Conservation (phyloP, 2,888 invertebrate genomes). For the Heliconius charithonia region DNA sequence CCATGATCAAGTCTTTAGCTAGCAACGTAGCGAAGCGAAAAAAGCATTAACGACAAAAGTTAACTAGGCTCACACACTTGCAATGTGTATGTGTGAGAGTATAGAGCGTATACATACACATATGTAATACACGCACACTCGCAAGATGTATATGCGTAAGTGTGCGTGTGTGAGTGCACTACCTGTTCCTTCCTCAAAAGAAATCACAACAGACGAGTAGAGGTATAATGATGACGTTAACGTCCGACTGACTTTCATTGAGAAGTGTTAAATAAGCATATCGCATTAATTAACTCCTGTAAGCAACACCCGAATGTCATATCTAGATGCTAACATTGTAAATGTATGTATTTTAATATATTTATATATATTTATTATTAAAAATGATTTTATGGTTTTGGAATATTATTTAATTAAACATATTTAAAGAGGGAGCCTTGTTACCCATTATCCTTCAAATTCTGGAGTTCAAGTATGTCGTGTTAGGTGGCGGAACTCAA, state of each 20-base stretch:
- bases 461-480: no score
- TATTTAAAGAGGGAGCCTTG: no score
- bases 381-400: neutral
- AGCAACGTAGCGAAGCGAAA: neutral
- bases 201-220: constrained; percentile 20
- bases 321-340: neutral
- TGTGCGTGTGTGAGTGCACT: neutral
- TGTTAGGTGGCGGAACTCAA: no score
- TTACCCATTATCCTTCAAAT: no score
- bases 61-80: constrained; percentile 2
- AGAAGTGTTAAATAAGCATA: constrained; percentile 4
- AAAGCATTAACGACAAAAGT: constrained; percentile 1
- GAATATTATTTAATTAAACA: no score
- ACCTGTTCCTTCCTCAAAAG: constrained; percentile 19
- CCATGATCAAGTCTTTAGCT: neutral
- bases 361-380: neutral
- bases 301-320: neutral
- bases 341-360: neutral
- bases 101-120: neutral
- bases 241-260: constrained; percentile 17
- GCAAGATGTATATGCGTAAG: neutral
- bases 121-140: no score
- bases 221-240: constrained; percentile 7
- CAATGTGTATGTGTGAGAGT: neutral
- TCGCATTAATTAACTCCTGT: constrained; percentile 6